Base-by-base conservation (phyloP, 30 jellyfish, hydroid and myxozoan genomes). In the Sanderia malayensis region DNA sequence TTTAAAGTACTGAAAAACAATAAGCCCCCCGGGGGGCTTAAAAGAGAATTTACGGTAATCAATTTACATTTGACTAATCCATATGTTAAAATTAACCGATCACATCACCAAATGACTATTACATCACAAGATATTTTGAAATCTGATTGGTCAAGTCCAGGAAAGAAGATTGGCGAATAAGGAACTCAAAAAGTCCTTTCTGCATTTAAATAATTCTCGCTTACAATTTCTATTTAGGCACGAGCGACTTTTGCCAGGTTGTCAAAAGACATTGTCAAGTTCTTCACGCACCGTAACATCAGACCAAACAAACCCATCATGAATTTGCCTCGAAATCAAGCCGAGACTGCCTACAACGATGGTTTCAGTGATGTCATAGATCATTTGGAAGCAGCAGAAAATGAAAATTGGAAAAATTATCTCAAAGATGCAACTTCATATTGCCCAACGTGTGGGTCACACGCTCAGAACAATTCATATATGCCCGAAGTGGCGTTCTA, bases 391-490 rank as follows among this genome's bases (percentile, higher is more conserved):
- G 26, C 69, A 0, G 64, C 64, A 1, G 76, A 46, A 30, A 52
- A 67, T 13, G 82, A 66, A 9, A 81, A 81, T 23, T 45, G 78
- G 73, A 68, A 65, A 41, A 81, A 81, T 46, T 47, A 46, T 52
- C 41, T 81, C 0, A 70, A 53, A 18, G 93, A 81, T n/a, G 82
- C 80, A 22, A 69, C 93, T 21, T 68, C 93, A 8, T 81, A 68
- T 52, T 81, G 93, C 44, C 93, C 93, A 17, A 67, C 93, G 28
- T 81, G 93, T 22, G 93, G 93, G 46, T 65, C 82, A 13, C 93
- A 67, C 26, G 37, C 85, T 0, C 33, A 79, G 19, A 61, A 20
- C 2, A 79, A 53, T 22, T 58, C 87, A 9, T 71, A 31, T 8
- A 17, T 76, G 72, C 49, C 87, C 21, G 77, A 62, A 0, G 77